Percentiles rank a stretch among this genome's conserved stretches.
Evolutionary conservation across 1,140 invertebrate species (phyloP).

Genomic region (Diabrotica undecimpunctata): DNA sequence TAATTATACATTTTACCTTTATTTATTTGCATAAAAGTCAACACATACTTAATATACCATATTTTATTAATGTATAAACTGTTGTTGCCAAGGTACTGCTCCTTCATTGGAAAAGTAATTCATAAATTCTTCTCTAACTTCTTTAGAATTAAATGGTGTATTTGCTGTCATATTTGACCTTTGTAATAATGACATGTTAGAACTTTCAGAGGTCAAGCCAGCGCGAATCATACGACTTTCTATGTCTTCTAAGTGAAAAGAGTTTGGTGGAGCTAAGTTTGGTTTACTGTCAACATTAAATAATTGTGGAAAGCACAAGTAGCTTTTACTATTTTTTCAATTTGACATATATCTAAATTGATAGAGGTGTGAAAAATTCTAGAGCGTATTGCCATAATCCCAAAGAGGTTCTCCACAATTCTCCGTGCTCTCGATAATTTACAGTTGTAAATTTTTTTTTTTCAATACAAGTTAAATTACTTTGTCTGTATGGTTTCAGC

Average conservation of each 20-base stretch:
- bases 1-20: too few species aligned
- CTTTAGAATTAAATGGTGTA: conserved; percentile 8
- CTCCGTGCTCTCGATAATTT: conserved; percentile 7
- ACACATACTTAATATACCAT: not conserved
- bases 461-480: not conserved
- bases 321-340: conserved; percentile 11
- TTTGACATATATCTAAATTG: conserved; percentile 10
- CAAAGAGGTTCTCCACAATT: too few species aligned
- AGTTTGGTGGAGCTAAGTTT: conserved; percentile 7
- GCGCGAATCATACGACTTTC: not conserved
- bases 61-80: conserved; percentile 1
- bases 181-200: conserved; percentile 6
- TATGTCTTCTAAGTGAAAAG: not conserved
- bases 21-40: too few species aligned
- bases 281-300: conserved; percentile 10
- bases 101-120: conserved; percentile 16
- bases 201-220: conserved; percentile 6
- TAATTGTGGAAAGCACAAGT: conserved; percentile 16
- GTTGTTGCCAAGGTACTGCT: conserved; percentile 10
- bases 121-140: conserved; percentile 14
- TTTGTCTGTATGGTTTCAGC: conserved; percentile 18
- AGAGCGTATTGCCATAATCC: conserved; percentile 12
- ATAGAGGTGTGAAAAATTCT: conserved; percentile 13
- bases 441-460: too few species aligned
- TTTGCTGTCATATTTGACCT: conserved; percentile 1